Evolutionary conservation across 2,113 vertebrate species (phyloP).

Genomic region (Phodopus roborovskii): DNA sequence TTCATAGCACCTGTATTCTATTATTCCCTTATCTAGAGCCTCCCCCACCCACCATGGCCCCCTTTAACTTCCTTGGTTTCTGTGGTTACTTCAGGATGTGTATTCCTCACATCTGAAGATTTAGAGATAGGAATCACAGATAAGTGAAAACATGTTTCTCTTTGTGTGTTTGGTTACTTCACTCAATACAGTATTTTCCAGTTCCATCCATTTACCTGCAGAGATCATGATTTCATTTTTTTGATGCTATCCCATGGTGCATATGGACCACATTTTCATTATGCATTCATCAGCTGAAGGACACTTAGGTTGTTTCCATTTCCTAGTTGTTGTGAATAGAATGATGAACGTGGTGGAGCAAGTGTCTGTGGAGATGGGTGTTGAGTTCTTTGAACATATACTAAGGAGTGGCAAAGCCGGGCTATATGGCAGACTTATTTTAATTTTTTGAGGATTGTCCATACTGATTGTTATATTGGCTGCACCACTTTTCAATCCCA

Average conservation of each 20-base stretch:
- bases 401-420: background rate
- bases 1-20: background rate
- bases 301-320: background rate
- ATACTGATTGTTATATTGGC: background rate
- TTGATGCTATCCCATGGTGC: background rate
- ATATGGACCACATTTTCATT: background rate
- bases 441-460: background rate
- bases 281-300: background rate
- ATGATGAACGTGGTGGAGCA: background rate
- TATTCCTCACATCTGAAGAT: background rate
- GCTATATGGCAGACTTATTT: background rate
- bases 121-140: background rate
- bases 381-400: background rate
- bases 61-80: too few species aligned
- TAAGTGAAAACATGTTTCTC: background rate
- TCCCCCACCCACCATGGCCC: too few species aligned
- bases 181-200: background rate
- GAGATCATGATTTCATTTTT: background rate
- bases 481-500: background rate
- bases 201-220: background rate
- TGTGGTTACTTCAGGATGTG: background rate
- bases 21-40: background rate
- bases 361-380: background rate
- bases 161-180: background rate
- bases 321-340: background rate